Conservation (phyloP, 2,888 invertebrate genomes). For the Zhuqinia jingwanae region DNA sequence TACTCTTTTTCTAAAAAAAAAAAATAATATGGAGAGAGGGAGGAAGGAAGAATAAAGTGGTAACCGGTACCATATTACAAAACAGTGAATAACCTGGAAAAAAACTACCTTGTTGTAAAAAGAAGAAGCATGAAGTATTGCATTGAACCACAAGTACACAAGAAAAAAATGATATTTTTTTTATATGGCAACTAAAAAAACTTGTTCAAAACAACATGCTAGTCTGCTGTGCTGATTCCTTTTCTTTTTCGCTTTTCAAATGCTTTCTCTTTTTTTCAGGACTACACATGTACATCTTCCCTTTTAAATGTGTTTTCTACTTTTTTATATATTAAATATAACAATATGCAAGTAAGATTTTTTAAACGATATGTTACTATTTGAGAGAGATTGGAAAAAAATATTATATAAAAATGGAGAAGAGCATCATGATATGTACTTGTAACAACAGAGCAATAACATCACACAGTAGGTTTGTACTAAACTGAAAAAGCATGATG, state of each 20-base stretch:
- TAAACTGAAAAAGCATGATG: background rate
- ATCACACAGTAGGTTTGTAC: too few relatives aligned
- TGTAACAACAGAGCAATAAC: too few relatives aligned
- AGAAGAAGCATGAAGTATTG: too few relatives aligned
- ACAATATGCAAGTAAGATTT: too few relatives aligned
- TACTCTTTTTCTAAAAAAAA: background rate
- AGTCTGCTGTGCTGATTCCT: background rate
- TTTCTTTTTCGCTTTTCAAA: constrained; percentile 6
- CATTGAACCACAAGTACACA: background rate
- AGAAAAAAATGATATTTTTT: background rate
- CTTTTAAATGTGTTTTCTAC: too few relatives aligned
- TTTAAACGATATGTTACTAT: too few relatives aligned
- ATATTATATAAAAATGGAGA: too few relatives aligned
- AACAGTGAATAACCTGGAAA: constrained; percentile 3
- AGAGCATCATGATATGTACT: too few relatives aligned
- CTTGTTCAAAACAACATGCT: constrained; percentile 41
- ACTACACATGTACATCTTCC: too few relatives aligned
- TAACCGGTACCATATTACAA: constrained; percentile 51
- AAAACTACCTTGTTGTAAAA: background rate
- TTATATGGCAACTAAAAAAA: constrained; percentile 54
- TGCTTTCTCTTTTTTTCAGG: background rate
- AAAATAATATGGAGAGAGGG: constrained; percentile 19
- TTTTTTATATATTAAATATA: too few relatives aligned
- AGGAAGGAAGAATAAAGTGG: constrained; percentile 53
- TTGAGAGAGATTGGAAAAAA: too few relatives aligned